These are phyloP conservation scores for Miichthys miiuy DNA, from an alignment of 2,797 vertebrate species.

Conservation along the genomic window DNA sequence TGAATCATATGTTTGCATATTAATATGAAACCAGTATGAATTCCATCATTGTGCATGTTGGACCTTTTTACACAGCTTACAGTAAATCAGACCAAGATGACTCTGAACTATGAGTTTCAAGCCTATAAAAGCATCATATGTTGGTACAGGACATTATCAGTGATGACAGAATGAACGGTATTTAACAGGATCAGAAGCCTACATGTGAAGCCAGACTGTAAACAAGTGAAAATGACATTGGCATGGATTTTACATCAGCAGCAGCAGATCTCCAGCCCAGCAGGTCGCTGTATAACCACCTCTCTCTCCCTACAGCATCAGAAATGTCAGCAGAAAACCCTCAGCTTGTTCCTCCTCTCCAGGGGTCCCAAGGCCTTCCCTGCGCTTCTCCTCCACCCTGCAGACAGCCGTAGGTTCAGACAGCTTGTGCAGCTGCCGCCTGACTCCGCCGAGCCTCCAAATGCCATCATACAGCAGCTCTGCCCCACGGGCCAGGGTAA, in stretches of 20 bases:
- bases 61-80: background rate
- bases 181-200: conserved; percentile 5
- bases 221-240: conserved; percentile 26
- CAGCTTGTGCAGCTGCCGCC: conserved; percentile 43
- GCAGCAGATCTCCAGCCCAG: conserved; percentile 30
- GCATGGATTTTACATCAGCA: background rate
- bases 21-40: background rate
- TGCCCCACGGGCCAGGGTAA: conserved; percentile 63
- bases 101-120: background rate
- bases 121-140: conserved; percentile 12
- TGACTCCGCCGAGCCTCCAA: conserved; percentile 53
- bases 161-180: conserved; percentile 10
- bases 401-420: conserved; percentile 61
- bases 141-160: background rate
- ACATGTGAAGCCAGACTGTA: conserved; percentile 26
- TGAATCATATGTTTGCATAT: no score
- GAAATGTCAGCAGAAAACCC: conserved; percentile 78
- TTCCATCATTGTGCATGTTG: background rate
- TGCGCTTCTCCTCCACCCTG: conserved; percentile 24
- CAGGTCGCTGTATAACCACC: conserved; percentile 16
- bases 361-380: conserved; percentile 61
- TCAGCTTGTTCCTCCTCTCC: conserved; percentile 58
- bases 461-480: conserved; percentile 47
- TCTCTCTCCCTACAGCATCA: conserved; percentile 41
- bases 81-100: background rate